Base-by-base conservation (phyloP, 2,113 vertebrate genomes). In the Pipra filicauda region DNA sequence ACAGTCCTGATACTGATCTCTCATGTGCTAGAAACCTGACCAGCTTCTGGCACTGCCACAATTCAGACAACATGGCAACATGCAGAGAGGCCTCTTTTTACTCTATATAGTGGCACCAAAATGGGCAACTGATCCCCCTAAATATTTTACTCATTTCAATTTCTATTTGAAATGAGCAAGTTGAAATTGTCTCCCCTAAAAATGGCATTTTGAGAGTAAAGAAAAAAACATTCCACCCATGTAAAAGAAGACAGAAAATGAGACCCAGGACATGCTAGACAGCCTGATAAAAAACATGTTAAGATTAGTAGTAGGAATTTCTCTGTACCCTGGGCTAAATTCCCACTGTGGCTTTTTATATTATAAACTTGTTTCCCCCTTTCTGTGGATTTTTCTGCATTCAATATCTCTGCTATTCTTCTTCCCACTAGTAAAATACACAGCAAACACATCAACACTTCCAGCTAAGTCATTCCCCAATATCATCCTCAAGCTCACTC, bases 281-380 rank as follows among this genome's bases (percentile, higher is more conserved):
- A 91, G 88, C 59, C 92, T 93, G 94, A 96, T 83, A 95, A 91
- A 92, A 96, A 89, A 54, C 62, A 85, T 1, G 21, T 58, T 93
- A 89, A 89, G 85, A 88, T 90, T 77, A 66, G 30, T 30, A 85
- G 71, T 5, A 78, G 59, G 20, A 89, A 83, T 62, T 61, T 76
- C 43, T 90, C 64, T 88, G 23, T 43, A 88, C 55, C 82, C 67
- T 80, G 64, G 67, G 43, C 55, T 33, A 5, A 93, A 82, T 77
- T 73, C 35, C 64, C 71, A 67, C 26, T 74, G 51, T 1, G 19
- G 27, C 15, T 81, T 92, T 79, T 76, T 62, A 73, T 20, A 55
- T 44, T 62, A 85, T 19, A 70, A 65, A 91, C 54, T 51, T 46
- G 16, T 70, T 74, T 72, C 48, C 11, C 30, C 76, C 51, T 21